These are phyloP conservation scores for Urocitellus parryii DNA, from an alignment of 2,113 vertebrate genomes.

Conservation along the genomic window DNA sequence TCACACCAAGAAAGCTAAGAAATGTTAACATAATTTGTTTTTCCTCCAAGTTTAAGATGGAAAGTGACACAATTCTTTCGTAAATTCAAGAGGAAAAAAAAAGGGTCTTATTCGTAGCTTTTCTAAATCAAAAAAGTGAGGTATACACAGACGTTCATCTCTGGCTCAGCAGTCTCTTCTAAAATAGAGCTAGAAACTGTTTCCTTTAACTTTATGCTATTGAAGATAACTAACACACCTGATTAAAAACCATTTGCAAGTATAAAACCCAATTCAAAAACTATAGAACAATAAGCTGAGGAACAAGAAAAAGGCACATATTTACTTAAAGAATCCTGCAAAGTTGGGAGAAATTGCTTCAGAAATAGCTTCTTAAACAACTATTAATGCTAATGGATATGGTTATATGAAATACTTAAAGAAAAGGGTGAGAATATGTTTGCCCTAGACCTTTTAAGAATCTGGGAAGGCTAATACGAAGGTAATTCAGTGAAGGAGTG, in stretches of 20 bases:
- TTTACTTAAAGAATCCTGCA: conserved; percentile 30
- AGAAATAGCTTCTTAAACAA: not conserved
- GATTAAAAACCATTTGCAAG: not conserved
- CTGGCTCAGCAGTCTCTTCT: not conserved
- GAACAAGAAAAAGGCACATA: not conserved
- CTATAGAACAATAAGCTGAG: not conserved
- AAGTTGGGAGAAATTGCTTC: not conserved
- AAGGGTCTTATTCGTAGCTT: not conserved
- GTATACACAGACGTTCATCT: not conserved
- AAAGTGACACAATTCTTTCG: not conserved
- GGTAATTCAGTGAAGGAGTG: not conserved
- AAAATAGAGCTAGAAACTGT: not conserved
- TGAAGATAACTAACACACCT: not conserved
- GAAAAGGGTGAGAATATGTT: not conserved
- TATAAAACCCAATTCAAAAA: not conserved
- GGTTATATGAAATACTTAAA: not conserved
- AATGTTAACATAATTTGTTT: not conserved
- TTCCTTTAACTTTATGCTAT: not conserved
- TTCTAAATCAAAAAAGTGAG: not conserved
- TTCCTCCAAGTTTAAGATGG: conserved; percentile 10
- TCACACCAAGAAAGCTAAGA: not conserved
- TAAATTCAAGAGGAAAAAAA: not conserved
- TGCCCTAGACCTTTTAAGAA: not conserved
- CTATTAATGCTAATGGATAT: not conserved
- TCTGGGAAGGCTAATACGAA: not conserved